Evolutionary conservation across 2,113 vertebrate genomes (phyloP).

Genomic region (Macrotis lagotis): DNA sequence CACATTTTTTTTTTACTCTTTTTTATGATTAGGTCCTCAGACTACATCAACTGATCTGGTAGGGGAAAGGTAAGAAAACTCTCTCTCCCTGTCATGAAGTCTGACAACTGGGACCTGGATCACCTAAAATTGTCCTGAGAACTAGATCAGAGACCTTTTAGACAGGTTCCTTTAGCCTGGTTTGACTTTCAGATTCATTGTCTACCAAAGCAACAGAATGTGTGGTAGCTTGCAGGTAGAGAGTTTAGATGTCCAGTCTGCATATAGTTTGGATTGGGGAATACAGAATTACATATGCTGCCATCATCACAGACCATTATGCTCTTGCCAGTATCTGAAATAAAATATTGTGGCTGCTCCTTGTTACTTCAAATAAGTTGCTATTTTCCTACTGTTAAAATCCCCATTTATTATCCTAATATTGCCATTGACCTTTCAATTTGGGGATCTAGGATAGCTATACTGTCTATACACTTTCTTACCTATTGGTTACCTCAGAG

Average conservation of each 20-base stretch:
- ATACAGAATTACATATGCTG: neutral
- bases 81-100: neutral
- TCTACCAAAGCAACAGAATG: neutral
- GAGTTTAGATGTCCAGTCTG: neutral
- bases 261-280: neutral
- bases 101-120: neutral
- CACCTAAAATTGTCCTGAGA: neutral
- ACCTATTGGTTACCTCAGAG: constrained; percentile 11
- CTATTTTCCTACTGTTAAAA: constrained; percentile 37
- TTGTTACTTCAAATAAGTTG: constrained; percentile 40
- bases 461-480: neutral
- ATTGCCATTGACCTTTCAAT: constrained; percentile 13
- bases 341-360: neutral
- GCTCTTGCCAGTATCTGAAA: constrained; percentile 23
- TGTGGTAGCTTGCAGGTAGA: neutral
- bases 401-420: constrained; percentile 28
- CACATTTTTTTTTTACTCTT: neutral
- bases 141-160: neutral
- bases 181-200: neutral
- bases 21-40: neutral
- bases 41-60: neutral
- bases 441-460: neutral
- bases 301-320: neutral
- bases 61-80: neutral
- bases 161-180: neutral